A percentile compares a stretch with the other conserved stretches of the same genome.
These are phyloP conservation scores for Hystrix brachyura DNA, from an alignment of 2,113 vertebrate species.

Conservation along the genomic window DNA sequence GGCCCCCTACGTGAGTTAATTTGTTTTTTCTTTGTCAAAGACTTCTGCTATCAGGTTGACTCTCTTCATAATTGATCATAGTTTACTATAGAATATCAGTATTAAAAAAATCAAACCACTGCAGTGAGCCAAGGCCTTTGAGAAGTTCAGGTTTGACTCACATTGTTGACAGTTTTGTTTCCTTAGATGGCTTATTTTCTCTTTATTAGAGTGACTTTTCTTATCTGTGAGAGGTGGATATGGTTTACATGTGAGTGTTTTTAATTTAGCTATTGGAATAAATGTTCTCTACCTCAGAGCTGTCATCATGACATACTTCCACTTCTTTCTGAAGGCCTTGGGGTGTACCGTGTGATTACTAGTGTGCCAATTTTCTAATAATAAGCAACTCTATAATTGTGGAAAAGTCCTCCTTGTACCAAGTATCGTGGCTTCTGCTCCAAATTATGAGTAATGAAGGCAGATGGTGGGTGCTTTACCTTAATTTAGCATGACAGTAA, in stretches of 20 bases:
- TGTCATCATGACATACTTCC: not conserved
- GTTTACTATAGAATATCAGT: not conserved
- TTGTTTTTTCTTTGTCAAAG: slow-evolving; percentile 53
- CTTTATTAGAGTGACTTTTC: not conserved
- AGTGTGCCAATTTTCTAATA: slow-evolving; percentile 59
- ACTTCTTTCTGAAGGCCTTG: slow-evolving; percentile 58
- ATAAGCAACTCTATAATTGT: slow-evolving; percentile 43
- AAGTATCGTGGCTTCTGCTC: slow-evolving; percentile 63
- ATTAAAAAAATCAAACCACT: slow-evolving; percentile 31
- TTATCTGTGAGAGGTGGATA: not conserved
- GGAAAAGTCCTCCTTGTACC: slow-evolving; percentile 31
- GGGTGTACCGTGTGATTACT: not conserved
- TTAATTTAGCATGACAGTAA: slow-evolving; percentile 79
- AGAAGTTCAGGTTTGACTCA: not conserved
- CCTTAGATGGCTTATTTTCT: slow-evolving; percentile 2
- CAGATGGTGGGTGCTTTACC: slow-evolving; percentile 78
- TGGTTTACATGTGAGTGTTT: not conserved
- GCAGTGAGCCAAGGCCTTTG: not conserved
- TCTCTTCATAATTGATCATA: slow-evolving; percentile 19
- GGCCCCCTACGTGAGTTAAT: not conserved
- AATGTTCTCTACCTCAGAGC: not conserved
- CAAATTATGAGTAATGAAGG: slow-evolving; percentile 79
- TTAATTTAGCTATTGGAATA: slow-evolving; percentile 54
- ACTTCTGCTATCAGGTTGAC: not conserved
- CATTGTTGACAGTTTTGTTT: slow-evolving; percentile 13